phyloP scores from a whole-genome alignment of 2,113 vertebrate genomes.

The Romanogobio albipinnatus region DNA sequence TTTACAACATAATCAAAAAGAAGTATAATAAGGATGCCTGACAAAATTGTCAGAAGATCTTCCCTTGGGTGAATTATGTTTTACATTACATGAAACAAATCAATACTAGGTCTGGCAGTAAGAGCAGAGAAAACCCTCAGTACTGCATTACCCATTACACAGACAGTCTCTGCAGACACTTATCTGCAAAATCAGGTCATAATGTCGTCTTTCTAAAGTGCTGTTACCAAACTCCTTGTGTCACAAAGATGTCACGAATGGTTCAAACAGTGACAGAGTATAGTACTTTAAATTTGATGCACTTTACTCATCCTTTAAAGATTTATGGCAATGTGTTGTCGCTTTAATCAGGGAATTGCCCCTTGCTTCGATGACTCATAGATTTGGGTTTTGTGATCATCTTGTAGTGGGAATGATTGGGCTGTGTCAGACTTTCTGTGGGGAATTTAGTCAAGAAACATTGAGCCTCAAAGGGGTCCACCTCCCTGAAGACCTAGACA shows the following conservation, averaged over 20 bases:
- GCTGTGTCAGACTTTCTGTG: slow-evolving; percentile 43
- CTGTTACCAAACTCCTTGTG: slow-evolving; percentile 3
- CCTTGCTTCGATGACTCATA: background rate
- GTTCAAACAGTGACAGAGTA: slow-evolving; percentile 1
- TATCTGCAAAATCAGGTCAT: slow-evolving; percentile 26
- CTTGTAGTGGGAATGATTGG: slow-evolving; percentile 37
- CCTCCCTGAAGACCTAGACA: slow-evolving; percentile 63
- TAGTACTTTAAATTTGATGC: background rate
- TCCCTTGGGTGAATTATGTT: slow-evolving; percentile 76
- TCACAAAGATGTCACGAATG: background rate
- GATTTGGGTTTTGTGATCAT: slow-evolving; percentile 11
- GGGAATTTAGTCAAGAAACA: slow-evolving; percentile 66
- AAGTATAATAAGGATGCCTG: slow-evolving; percentile 75
- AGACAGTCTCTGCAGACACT: slow-evolving; percentile 34
- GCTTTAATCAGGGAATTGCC: slow-evolving; percentile 15
- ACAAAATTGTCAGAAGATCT: slow-evolving; percentile 75
- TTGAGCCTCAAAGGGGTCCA: slow-evolving; percentile 68
- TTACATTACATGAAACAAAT: slow-evolving; percentile 75
- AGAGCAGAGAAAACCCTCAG: slow-evolving; percentile 50
- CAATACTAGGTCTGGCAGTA: slow-evolving; percentile 68
- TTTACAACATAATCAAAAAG: slow-evolving; percentile 64
- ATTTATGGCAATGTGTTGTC: background rate
- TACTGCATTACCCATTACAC: slow-evolving; percentile 27
- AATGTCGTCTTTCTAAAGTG: background rate
- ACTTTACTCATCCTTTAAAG: background rate